These are phyloP conservation scores for Drosophila sucinea DNA, from an alignment of 1,140 invertebrate genomes.

Conservation along the genomic window DNA sequence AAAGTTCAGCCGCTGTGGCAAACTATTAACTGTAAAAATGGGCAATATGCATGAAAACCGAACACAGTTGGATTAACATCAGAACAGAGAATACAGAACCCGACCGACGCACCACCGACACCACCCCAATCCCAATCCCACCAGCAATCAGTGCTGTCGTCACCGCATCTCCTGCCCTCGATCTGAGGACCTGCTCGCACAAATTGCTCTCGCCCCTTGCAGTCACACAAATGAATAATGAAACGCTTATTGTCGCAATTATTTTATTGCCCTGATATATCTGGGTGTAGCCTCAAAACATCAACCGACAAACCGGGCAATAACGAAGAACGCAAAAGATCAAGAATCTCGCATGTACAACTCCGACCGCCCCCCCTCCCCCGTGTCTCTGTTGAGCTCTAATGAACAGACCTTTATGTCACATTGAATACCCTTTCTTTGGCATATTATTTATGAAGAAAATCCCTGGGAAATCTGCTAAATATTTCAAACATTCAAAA, in stretches of 20 bases:
- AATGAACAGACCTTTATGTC: neutral
- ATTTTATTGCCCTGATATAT: slow-evolving; percentile 79
- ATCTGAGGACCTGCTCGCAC: slow-evolving; percentile 59
- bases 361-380: neutral
- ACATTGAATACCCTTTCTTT: neutral
- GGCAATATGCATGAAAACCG: slow-evolving; percentile 59
- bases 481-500: too few species aligned
- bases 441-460: neutral
- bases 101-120: neutral
- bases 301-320: slow-evolving; percentile 53
- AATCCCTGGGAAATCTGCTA: neutral
- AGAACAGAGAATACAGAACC: slow-evolving; percentile 49
- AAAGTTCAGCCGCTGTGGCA: slow-evolving; percentile 58
- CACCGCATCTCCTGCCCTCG: slow-evolving; percentile 27
- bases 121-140: neutral
- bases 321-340: slow-evolving; percentile 7
- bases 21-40: slow-evolving; percentile 77
- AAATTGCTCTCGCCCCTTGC: slow-evolving; percentile 76
- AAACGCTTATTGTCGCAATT: slow-evolving; percentile 81
- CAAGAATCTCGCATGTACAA: neutral
- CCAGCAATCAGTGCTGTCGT: slow-evolving; percentile 63
- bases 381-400: neutral
- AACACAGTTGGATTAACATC: slow-evolving; percentile 77
- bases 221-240: slow-evolving; percentile 80
- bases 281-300: slow-evolving; percentile 73